Conservation (phyloP, 2,888 invertebrate species). For the Conistra vaccinii region DNA sequence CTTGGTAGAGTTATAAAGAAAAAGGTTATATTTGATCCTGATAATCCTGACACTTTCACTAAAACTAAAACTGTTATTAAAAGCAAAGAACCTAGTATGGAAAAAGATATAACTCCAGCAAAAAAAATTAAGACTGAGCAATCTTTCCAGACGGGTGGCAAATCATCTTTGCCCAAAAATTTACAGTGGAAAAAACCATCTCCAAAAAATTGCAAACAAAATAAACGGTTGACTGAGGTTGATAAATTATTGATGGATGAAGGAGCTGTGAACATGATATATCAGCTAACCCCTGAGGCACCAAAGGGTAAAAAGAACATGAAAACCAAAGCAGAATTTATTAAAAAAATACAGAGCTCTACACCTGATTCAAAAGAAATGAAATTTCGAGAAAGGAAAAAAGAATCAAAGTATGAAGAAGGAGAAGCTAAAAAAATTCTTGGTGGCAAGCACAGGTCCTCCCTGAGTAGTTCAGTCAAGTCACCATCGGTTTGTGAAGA, state of each 20-base stretch:
- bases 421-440: conserved; percentile 82
- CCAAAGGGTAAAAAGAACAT: conserved; percentile 88
- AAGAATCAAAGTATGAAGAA: conserved; percentile 82
- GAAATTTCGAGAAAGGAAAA: conserved; percentile 89
- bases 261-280: conserved; percentile 96
- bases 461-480: conserved; percentile 83
- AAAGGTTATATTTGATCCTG: conserved; percentile 94
- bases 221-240: conserved; percentile 92
- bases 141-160: conserved; percentile 74
- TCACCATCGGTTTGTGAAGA: conserved; percentile 92
- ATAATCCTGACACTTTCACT: conserved; percentile 90
- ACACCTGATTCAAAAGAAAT: conserved; percentile 85
- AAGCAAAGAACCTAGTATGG: conserved; percentile 74
- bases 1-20: conserved; percentile 92
- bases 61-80: conserved; percentile 80
- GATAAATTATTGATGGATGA: conserved; percentile 95
- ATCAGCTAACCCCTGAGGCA: conserved; percentile 93
- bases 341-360: conserved; percentile 91
- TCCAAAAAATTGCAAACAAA: conserved; percentile 87
- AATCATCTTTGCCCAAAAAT: conserved; percentile 80
- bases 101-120: conserved; percentile 74
- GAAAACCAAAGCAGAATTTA: conserved; percentile 91
- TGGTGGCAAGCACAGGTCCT: conserved; percentile 82
- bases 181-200: conserved; percentile 87
- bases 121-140: conserved; percentile 81